Conservation (phyloP, 2,888 invertebrate genomes). For the Ophioninae sp. region DNA sequence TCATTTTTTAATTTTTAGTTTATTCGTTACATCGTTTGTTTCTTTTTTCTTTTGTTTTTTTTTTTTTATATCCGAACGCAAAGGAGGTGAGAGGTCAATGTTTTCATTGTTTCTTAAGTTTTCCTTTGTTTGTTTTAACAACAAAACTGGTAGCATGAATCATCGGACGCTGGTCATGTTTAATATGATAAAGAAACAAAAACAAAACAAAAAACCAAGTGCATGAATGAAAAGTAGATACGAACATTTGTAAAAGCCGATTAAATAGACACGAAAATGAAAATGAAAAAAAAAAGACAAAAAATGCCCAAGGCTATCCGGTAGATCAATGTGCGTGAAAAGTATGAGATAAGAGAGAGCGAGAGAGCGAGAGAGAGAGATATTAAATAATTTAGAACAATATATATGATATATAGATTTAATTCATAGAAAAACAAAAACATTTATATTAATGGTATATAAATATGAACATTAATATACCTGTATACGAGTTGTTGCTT, state of each 20-base stretch:
- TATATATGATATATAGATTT: slow-evolving; percentile 65
- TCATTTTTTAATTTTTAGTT: slow-evolving; percentile 3
- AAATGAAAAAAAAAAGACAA: slow-evolving; percentile 33
- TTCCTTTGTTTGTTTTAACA: slow-evolving; percentile 20
- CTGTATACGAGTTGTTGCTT: slow-evolving; percentile 70
- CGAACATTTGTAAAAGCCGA: slow-evolving; percentile 48
- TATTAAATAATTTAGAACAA: slow-evolving; percentile 66
- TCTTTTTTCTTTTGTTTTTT: slow-evolving; percentile 35
- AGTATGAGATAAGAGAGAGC: slow-evolving; percentile 62
- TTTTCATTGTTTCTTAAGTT: slow-evolving; percentile 39
- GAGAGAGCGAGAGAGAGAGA: slow-evolving; percentile 61
- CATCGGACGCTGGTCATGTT: slow-evolving; percentile 56
- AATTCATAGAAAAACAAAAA: slow-evolving; percentile 60
- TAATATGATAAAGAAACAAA: slow-evolving; percentile 52
- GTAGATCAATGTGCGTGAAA: slow-evolving; percentile 64
- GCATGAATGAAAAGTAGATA: slow-evolving; percentile 65
- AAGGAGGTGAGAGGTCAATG: slow-evolving; percentile 34
- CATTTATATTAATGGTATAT: slow-evolving; percentile 72
- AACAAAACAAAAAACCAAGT: too few species aligned
- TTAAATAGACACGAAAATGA: slow-evolving; percentile 33
- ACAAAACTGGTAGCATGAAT: slow-evolving; percentile 57
- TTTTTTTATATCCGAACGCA: slow-evolving; percentile 35
- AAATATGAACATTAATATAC: slow-evolving; percentile 67
- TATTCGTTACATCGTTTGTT: background rate
- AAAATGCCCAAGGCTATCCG: slow-evolving; percentile 66